phyloP scores from a whole-genome alignment of 2,797 vertebrate species.

The Pempheris klunzingeri region DNA sequence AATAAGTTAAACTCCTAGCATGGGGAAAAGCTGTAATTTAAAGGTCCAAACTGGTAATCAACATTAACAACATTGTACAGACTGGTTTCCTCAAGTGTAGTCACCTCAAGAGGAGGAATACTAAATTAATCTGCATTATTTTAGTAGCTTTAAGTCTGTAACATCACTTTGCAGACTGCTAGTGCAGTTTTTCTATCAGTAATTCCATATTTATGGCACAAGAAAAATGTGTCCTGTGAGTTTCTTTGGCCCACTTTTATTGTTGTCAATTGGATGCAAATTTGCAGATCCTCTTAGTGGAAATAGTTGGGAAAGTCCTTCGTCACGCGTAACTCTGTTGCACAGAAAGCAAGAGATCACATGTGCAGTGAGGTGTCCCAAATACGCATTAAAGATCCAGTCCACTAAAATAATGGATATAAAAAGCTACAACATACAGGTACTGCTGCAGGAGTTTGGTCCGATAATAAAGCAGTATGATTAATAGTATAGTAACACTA shows the following conservation, averaged over 20 bases:
- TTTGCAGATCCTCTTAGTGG: neutral
- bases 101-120: neutral
- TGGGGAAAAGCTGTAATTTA: neutral
- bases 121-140: neutral
- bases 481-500: slow-evolving; percentile 4
- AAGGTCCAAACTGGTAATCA: neutral
- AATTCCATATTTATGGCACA: neutral
- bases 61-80: neutral
- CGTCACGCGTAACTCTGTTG: neutral
- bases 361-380: neutral
- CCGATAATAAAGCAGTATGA: neutral
- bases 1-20: no score
- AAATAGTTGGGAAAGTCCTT: neutral
- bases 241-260: neutral
- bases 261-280: neutral
- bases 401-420: neutral
- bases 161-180: neutral
- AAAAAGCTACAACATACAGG: no score
- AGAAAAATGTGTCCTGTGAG: neutral
- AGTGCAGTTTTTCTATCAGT: neutral
- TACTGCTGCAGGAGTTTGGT: neutral
- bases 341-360: neutral
- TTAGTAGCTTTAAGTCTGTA: neutral
- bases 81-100: neutral
- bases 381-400: no score